phyloP scores from a whole-genome alignment of 2,888 invertebrate species.

The Beris chalybata region DNA sequence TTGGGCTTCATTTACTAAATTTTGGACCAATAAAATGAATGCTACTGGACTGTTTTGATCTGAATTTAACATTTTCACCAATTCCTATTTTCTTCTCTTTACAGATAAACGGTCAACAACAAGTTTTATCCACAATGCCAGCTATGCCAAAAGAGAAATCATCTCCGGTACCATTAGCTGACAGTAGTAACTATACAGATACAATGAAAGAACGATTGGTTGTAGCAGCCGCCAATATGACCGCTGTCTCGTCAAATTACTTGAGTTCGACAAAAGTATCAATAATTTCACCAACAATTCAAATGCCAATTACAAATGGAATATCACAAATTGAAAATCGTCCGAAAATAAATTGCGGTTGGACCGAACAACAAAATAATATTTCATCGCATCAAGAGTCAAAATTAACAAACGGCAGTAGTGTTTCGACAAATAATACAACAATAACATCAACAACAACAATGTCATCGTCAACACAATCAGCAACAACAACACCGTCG shows the following conservation, averaged over 20 bases:
- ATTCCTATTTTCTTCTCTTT: slow-evolving; percentile 33
- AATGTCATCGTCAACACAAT: slow-evolving; percentile 45
- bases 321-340: slow-evolving; percentile 4
- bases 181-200: slow-evolving; percentile 50
- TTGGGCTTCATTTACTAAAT: too few species aligned
- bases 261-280: slow-evolving; percentile 16
- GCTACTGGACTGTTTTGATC: not conserved
- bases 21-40: too few species aligned
- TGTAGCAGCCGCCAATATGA: slow-evolving; percentile 36
- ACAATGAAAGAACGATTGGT: slow-evolving; percentile 47
- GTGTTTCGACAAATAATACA: not conserved
- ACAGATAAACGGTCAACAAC: slow-evolving; percentile 49
- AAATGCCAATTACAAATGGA: slow-evolving; percentile 9
- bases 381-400: not conserved
- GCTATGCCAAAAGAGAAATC: slow-evolving; percentile 57
- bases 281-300: not conserved
- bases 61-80: not conserved
- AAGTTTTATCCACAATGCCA: slow-evolving; percentile 52
- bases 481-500: slow-evolving; percentile 36
- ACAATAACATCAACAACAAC: slow-evolving; percentile 43
- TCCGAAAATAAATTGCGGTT: slow-evolving; percentile 11
- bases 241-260: slow-evolving; percentile 15
- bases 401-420: too few species aligned
- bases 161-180: slow-evolving; percentile 51
- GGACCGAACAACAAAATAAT: not conserved